A percentile compares a stretch with the other conserved stretches of the same genome.
Conservation (phyloP, 2,113 vertebrate species). For the Anas platyrhynchos region DNA sequence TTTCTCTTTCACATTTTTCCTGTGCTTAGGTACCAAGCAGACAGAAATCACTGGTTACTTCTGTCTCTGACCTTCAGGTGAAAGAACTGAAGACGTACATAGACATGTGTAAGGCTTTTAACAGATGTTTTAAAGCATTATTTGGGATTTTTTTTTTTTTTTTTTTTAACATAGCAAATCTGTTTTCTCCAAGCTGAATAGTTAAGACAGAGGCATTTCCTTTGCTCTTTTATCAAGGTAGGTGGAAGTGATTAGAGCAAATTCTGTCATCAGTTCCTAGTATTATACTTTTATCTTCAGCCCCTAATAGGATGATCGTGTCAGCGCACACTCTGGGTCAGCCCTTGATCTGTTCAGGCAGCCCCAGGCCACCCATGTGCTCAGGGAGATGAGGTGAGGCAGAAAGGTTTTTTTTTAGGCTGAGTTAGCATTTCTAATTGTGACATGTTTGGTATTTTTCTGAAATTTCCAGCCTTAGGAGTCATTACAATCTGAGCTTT, state of each 20-base stretch:
- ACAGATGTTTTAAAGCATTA: not conserved
- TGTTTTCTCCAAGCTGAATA: not conserved
- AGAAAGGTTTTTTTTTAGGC: slow-evolving; percentile 44
- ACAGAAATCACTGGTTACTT: not conserved
- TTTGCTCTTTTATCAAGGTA: slow-evolving; percentile 64
- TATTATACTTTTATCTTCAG: slow-evolving; percentile 45
- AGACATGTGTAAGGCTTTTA: not conserved
- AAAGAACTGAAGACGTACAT: not conserved
- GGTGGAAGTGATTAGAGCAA: slow-evolving; percentile 63
- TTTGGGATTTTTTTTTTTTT: not conserved
- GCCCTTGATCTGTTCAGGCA: slow-evolving; percentile 57
- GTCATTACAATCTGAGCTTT: not conserved
- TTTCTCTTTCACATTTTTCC: slow-evolving; percentile 12
- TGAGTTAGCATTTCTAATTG: not conserved
- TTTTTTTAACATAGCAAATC: not conserved
- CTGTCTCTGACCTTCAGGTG: not conserved
- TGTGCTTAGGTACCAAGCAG: not conserved
- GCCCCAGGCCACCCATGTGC: slow-evolving; percentile 20
- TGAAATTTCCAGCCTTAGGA: not conserved
- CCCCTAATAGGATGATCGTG: slow-evolving; percentile 33
- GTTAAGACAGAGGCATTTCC: slow-evolving; percentile 4
- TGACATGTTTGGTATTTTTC: not conserved
- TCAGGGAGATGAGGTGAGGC: slow-evolving; percentile 46
- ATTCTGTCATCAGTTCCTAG: slow-evolving; percentile 7
- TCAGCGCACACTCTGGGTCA: slow-evolving; percentile 49